These are phyloP conservation scores for Nothoprocta perdicaria DNA, from an alignment of 2,113 vertebrate species.

Conservation along the genomic window DNA sequence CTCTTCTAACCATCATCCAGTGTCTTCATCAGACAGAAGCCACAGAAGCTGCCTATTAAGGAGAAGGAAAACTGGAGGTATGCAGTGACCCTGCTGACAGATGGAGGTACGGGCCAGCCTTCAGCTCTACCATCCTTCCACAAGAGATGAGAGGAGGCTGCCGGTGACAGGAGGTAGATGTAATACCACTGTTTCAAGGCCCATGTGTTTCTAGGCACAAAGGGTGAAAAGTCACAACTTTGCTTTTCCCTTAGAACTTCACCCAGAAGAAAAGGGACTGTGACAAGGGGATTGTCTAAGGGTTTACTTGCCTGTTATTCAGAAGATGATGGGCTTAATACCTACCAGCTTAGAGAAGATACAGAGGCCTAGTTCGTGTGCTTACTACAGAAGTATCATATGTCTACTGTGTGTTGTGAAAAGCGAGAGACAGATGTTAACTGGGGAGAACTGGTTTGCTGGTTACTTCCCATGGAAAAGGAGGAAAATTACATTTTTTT, in stretches of 20 bases:
- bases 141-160: neutral
- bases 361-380: neutral
- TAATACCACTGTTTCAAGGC: neutral
- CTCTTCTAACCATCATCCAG: neutral
- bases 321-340: neutral
- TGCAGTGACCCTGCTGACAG: neutral
- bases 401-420: neutral
- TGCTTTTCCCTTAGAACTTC: neutral
- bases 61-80: neutral
- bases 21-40: neutral
- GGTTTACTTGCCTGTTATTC: neutral
- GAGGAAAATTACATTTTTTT: neutral
- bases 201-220: rapidly evolving
- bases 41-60: neutral
- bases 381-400: neutral
- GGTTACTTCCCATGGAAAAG: neutral
- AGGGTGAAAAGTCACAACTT: neutral
- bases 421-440: neutral
- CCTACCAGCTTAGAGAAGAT: neutral
- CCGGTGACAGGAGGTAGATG: neutral
- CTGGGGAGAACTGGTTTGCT: neutral
- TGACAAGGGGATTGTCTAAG: neutral
- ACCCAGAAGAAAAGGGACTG: neutral
- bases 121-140: neutral
- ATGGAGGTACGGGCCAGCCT: neutral